These are phyloP conservation scores for Drosophila rufa DNA, from an alignment of 1,140 invertebrate genomes.

Conservation along the genomic window DNA sequence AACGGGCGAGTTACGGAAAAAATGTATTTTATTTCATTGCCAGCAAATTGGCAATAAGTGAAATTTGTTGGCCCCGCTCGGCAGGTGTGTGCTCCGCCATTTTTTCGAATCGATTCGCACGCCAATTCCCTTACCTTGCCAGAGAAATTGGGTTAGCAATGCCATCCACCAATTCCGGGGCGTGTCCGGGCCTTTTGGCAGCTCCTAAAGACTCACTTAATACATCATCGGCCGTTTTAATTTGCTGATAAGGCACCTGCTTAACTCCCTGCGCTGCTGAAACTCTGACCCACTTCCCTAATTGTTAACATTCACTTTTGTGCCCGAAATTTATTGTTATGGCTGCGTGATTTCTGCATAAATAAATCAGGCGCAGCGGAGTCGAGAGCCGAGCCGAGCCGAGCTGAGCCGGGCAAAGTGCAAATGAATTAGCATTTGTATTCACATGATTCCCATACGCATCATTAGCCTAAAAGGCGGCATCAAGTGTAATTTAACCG, in stretches of 20 bases:
- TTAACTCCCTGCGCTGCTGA: neutral
- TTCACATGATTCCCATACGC: conserved; percentile 56
- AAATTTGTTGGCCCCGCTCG: conserved; percentile 75
- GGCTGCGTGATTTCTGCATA: conserved; percentile 50
- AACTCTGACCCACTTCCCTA: conserved; percentile 46
- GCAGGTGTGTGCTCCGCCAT: conserved; percentile 63
- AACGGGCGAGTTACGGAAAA: conserved; percentile 45
- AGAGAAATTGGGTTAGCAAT: conserved; percentile 61
- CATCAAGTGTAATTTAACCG: conserved; percentile 76
- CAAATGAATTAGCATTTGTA: conserved; percentile 81
- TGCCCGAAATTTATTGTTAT: conserved; percentile 49
- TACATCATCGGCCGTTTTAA: conserved; percentile 43
- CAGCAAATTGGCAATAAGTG: conserved; percentile 82
- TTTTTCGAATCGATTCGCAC: conserved; percentile 33
- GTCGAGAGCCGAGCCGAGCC: neutral
- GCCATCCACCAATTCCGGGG: conserved; percentile 14
- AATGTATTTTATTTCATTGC: conserved; percentile 80
- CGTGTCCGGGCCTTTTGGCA: conserved; percentile 38
- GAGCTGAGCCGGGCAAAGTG: conserved; percentile 51
- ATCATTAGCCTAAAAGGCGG: conserved; percentile 76
- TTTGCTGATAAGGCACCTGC: conserved; percentile 48
- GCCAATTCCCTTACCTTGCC: conserved; percentile 21
- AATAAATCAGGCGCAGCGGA: conserved; percentile 55
- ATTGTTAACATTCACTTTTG: conserved; percentile 54
- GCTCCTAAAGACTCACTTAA: conserved; percentile 54